Evolutionary conservation across 1,140 invertebrate genomes (phyloP).

Genomic region (Venturia canescens): DNA sequence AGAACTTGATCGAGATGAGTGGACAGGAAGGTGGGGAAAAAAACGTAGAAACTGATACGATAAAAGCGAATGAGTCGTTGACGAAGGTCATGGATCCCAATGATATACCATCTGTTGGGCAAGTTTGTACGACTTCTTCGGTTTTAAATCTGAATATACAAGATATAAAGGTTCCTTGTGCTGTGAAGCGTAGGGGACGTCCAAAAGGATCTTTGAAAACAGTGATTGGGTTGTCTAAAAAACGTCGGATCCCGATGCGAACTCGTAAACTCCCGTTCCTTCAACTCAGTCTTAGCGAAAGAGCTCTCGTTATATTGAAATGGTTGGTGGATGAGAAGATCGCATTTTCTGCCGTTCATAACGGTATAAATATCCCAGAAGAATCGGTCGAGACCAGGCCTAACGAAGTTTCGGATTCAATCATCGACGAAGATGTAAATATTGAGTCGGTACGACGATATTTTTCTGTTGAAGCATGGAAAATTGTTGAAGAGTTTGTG

Average conservation of each 20-base stretch:
- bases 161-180: conserved; percentile 3
- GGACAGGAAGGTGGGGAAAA: not conserved
- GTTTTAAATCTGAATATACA: not conserved
- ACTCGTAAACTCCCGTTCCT: not conserved
- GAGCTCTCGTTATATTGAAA: not conserved
- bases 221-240: conserved; percentile 24
- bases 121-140: no score
- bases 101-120: no score
- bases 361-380: no score
- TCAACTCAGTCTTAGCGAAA: not conserved
- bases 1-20: not conserved
- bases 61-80: not conserved
- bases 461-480: no score
- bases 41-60: not conserved
- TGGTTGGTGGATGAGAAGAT: not conserved
- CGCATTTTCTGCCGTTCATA: no score
- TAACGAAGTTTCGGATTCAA: no score
- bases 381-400: no score
- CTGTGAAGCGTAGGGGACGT: conserved; percentile 20
- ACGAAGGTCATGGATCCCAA: not conserved
- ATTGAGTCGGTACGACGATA: no score
- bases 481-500: no score
- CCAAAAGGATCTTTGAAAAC: conserved; percentile 35
- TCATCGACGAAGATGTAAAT: no score
- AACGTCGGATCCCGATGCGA: not conserved